phyloP scores from a whole-genome alignment of 2,113 vertebrate species.

The Cichladusa arquata region DNA sequence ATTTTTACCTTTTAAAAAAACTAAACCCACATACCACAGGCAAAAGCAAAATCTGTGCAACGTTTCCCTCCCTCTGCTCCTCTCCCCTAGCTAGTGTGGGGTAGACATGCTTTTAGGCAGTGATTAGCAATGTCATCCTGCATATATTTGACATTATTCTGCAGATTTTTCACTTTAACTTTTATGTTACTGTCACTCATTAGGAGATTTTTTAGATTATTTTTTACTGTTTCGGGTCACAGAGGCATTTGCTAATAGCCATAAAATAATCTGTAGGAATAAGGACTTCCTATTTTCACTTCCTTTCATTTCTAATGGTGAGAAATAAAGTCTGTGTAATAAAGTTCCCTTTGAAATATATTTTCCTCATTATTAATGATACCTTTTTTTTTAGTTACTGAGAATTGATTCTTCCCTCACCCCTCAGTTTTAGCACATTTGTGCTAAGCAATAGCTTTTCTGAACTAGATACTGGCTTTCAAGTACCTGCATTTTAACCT shows the following conservation, averaged over 20 bases:
- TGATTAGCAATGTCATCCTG: not conserved
- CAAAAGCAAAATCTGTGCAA: not conserved
- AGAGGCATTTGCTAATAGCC: constrained; percentile 28
- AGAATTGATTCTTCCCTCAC: not conserved
- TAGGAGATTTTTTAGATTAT: not conserved
- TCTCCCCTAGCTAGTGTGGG: not conserved
- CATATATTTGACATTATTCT: constrained; percentile 25
- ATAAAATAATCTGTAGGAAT: constrained; percentile 10
- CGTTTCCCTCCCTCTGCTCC: rapidly evolving
- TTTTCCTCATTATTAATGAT: not conserved
- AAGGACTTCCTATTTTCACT: constrained; percentile 37
- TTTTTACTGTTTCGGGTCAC: constrained; percentile 13
- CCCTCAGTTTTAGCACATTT: not conserved
- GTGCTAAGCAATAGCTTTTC: not conserved
- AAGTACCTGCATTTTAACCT: not conserved
- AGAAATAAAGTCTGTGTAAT: not conserved
- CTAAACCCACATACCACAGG: not conserved
- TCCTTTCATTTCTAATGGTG: constrained; percentile 1
- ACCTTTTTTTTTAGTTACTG: not conserved
- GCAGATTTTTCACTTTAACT: constrained; percentile 31
- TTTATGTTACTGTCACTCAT: constrained; percentile 48
- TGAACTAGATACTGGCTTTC: not conserved
- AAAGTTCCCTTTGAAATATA: not conserved
- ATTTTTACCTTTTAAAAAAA: not conserved
- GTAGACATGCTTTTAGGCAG: not conserved